Percentiles rank a stretch among this genome's conserved stretches.
Conservation (phyloP, 2,797 vertebrate species). For the Galagoides demidoff region DNA sequence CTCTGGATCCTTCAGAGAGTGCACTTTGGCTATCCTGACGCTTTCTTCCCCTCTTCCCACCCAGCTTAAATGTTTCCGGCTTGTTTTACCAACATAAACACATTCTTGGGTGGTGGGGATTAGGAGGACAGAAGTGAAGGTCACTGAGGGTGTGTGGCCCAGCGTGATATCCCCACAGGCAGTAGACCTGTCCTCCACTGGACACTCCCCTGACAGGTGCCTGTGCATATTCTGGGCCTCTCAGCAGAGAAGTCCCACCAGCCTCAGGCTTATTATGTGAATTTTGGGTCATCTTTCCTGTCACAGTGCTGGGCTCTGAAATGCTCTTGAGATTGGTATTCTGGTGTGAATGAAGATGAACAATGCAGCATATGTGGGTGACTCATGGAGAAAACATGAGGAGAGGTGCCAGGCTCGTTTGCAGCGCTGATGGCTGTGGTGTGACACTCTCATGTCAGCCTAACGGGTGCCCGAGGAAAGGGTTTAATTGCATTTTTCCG, state of each 20-base stretch:
- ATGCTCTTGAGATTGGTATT: background rate
- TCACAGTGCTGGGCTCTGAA: background rate
- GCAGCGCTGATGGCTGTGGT: background rate
- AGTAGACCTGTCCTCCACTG: fast-evolving
- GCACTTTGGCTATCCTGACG: background rate
- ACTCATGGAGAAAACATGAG: background rate
- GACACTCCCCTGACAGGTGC: fast-evolving
- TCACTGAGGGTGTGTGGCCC: background rate
- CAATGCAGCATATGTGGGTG: background rate
- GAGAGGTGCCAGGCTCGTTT: background rate
- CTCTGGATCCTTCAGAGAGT: background rate
- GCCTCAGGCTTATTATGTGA: background rate
- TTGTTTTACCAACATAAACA: background rate
- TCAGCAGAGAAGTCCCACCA: background rate
- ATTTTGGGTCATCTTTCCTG: background rate
- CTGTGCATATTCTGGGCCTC: background rate
- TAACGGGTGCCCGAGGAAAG: slow-evolving; percentile 26
- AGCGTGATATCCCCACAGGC: background rate
- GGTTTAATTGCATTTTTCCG: slow-evolving; percentile 64
- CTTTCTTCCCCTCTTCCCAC: background rate
- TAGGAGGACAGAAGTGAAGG: background rate
- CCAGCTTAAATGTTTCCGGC: background rate
- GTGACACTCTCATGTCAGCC: slow-evolving; percentile 16
- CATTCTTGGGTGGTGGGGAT: background rate
- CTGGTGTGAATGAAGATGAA: background rate